Base-by-base conservation (phyloP, 2,888 invertebrate species). In the Smittia aterrima region DNA sequence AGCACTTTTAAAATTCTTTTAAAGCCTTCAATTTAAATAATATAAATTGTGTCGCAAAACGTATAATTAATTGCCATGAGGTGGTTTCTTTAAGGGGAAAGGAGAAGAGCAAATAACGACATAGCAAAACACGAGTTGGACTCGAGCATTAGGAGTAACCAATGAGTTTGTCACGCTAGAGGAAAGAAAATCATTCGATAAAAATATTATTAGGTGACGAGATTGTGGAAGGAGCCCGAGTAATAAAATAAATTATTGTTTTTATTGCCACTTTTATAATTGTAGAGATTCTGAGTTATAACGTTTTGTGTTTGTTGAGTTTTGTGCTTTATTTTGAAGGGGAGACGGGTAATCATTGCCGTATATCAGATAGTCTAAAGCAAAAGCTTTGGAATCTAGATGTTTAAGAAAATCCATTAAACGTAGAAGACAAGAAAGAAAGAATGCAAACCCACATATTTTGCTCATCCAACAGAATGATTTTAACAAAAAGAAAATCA, bases 11-110 rank as follows among this genome's bases (percentile, higher is more conserved):
- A n/a, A n/a, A n/a, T n/a, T n/a, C n/a, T n/a, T n/a, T n/a, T 47
- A 11, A 68, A 41, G 40, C 11, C 68, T 68, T n/a, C n/a, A n/a
- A n/a, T n/a, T 68, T 68, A 68, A 68, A 68, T 68, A 40, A 68
- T 68, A 68, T 41, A 68, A 68, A 68, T 68, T 68, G 41, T 68
- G 68, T 68, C 41, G 47, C 47, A 41, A 20, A 24, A 40, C 41
- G 41, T 47, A 70, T 70, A 70, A 70, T 70, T 70, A 70, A 70
- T 70, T 53, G 70, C 70, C 54, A 27, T 18, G 54, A 70, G 70
- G 24, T 16, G 40, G 68, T 41, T 41, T 47, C 41, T 68, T 24
- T 41, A 6, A 3, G 7, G n/a, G 11, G 11, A 41, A 13, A 22
- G 58, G 9, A 13, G 53, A 11, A 4, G 58, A 16, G 24, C 58